A percentile compares a stretch with the other conserved stretches of the same genome.
phyloP scores from a whole-genome alignment of 2,888 invertebrate species.

The Brachyopa scutellaris region DNA sequence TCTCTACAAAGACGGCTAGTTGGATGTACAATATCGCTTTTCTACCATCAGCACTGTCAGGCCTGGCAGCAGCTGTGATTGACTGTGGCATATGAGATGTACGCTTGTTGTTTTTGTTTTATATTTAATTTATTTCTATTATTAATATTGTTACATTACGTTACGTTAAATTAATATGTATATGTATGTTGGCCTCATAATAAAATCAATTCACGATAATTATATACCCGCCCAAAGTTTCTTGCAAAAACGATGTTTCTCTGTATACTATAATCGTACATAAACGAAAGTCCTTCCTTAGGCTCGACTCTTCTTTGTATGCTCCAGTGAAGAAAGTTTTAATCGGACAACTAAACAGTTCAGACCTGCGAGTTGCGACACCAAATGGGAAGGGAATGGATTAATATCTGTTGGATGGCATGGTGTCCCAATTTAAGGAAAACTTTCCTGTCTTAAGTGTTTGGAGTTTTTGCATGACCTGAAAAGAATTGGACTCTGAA shows the following conservation, averaged over 20 bases:
- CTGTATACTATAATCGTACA: too few relatives aligned
- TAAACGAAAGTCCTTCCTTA: constrained; percentile 1
- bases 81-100: constrained; percentile 38
- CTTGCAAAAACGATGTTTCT: background rate
- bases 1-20: constrained; percentile 84
- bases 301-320: constrained; percentile 3
- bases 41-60: constrained; percentile 86
- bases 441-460: constrained; percentile 49
- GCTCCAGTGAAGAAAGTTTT: constrained; percentile 43
- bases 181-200: constrained; percentile 25
- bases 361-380: constrained; percentile 20
- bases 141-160: background rate
- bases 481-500: constrained; percentile 46
- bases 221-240: background rate
- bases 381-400: constrained; percentile 42
- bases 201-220: constrained; percentile 36
- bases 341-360: constrained; percentile 47
- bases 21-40: constrained; percentile 86
- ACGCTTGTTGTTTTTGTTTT: background rate
- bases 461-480: constrained; percentile 43
- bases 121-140: constrained; percentile 50
- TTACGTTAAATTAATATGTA: background rate
- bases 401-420: constrained; percentile 34
- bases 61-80: constrained; percentile 77
- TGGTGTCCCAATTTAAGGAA: constrained; percentile 37